Percentiles rank a stretch among this genome's conserved stretches.
Conservation (phyloP, 2,888 invertebrate species). For the Sisyra nigra region DNA sequence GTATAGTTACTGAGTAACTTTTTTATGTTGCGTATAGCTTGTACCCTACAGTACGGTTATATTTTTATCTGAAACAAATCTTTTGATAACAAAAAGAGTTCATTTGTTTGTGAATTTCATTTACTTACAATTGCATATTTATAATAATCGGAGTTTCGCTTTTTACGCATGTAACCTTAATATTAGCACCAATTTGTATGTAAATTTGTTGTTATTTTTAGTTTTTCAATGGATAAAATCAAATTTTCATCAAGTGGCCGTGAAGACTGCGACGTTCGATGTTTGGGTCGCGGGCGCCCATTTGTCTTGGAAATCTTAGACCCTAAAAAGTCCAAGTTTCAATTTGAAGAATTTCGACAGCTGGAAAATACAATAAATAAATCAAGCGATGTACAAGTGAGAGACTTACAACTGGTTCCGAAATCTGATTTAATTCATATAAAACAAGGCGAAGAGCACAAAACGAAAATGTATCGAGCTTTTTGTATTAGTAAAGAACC, state of each 20-base stretch:
- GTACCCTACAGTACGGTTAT: too few relatives aligned
- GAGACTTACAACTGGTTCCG: conserved; percentile 46
- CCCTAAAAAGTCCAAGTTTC: conserved; percentile 38
- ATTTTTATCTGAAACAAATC: too few relatives aligned
- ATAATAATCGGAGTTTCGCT: too few relatives aligned
- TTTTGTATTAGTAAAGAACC: conserved; percentile 37
- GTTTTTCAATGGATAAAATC: conserved; percentile 16
- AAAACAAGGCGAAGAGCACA: conserved; percentile 76
- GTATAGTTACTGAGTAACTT: too few relatives aligned
- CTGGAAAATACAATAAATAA: conserved; percentile 44
- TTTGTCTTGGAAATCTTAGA: conserved; percentile 77
- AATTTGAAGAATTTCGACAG: conserved; percentile 29
- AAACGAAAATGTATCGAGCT: conserved; percentile 76
- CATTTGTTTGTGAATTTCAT: too few relatives aligned
- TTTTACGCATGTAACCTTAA: too few relatives aligned
- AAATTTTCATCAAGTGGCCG: conserved; percentile 85
- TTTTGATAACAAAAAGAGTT: too few relatives aligned
- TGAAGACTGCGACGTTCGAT: conserved; percentile 95
- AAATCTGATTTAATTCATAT: conserved; percentile 49
- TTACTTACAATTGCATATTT: too few relatives aligned
- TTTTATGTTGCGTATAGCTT: too few relatives aligned
- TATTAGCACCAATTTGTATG: too few relatives aligned
- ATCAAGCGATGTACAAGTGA: conserved; percentile 37
- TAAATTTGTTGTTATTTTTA: too few relatives aligned
- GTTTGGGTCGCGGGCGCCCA: conserved; percentile 80